Base-by-base conservation (phyloP, 2,113 vertebrate species). In the Chauna torquata region DNA sequence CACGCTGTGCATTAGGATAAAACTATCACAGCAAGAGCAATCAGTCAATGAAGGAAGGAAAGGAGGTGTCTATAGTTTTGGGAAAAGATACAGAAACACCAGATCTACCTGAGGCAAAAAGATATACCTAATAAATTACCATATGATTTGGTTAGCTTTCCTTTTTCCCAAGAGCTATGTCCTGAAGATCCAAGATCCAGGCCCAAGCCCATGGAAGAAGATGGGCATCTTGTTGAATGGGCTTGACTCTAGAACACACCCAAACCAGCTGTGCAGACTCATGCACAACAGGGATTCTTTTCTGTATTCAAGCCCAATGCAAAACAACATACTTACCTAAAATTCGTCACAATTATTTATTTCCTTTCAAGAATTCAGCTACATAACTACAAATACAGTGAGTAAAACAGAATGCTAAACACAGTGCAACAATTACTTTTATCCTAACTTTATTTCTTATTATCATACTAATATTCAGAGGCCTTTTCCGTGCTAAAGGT, bases 321-420 rank as follows among this genome's bases (percentile, higher is more conserved):
- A 91, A 82, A 93, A 24, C 2, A 42, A 16, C 23, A 28, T 23
- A 76, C 9, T 34, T 45, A 34, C 6, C 80, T 45, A 86, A 32
- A 1, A 47, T 4, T 19, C 40, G 25, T 4, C 38, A 4, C 19
- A 36, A 64, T 42, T 47, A 91, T 27, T 80, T 61, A 76, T 12
- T 38, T n/a, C n/a, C 20, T 54, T 92, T 82, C 36, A 83, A 23
- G 25, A 77, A 54, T 23, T 42, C 40, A n/a, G 12, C 61, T 57
- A 28, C 9, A 0, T 6, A 54, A 28, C 30, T 38, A 93, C 57
- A 59, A 58, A 36, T 0, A 1, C 8, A 77, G 58, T 0, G 2
- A 85, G 30, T 5, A 47, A 54, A 75, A 19, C 40, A 40, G 1
- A 30, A 90, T 36, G 38, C 52, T 24, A 54, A 92, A 64, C 40